Base-by-base conservation (phyloP, 2,888 invertebrate species). In the Bibio marci region DNA sequence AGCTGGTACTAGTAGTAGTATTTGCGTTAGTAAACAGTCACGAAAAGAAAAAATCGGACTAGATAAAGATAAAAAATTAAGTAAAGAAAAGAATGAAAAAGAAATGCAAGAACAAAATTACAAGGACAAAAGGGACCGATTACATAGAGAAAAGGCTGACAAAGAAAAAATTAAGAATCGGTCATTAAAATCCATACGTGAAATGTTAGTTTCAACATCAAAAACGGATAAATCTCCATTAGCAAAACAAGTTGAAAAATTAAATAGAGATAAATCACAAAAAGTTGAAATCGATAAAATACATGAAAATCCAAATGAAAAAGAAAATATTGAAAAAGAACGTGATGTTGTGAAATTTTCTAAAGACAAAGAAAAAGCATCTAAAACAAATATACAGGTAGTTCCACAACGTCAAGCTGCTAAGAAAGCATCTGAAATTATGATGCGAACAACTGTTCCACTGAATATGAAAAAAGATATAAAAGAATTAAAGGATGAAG, bases 401-500 rank as follows among this genome's bases (percentile, higher is more conserved):
- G 88, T 88, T 31, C 88, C 88, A 2, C 88, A 88, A 55, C 66
- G 88, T 38, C 83, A 87, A 61, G 88, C 88, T 22, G 88, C 88
- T 19, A 88, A 87, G 57, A 88, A 87, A 55, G 88, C 88, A 1
- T 81, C 83, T 2, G 87, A 88, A 59, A 87, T 82, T 53, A 77
- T 88, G 72, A 73, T 82, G 68, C 77, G 73, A 43, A 74, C 73
- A 15, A 77, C 72, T 35, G 76, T 70, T 47, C 63, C 61, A 8
- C 8, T 8, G 11, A 6, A 27, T 15, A 25, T 19, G 12, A 39
- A 39, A 19, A 39, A 39, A 22, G 39, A 42, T 19, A 50, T 12
- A 30, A 14, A 11, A 32, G 39, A 38, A 7, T 6, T 13, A 22
- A 40, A 8, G 47, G 38, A 39, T 4, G 26, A 36, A 11, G 37